phyloP scores from a whole-genome alignment of 2,888 invertebrate species.

The Clitarchus hookeri region DNA sequence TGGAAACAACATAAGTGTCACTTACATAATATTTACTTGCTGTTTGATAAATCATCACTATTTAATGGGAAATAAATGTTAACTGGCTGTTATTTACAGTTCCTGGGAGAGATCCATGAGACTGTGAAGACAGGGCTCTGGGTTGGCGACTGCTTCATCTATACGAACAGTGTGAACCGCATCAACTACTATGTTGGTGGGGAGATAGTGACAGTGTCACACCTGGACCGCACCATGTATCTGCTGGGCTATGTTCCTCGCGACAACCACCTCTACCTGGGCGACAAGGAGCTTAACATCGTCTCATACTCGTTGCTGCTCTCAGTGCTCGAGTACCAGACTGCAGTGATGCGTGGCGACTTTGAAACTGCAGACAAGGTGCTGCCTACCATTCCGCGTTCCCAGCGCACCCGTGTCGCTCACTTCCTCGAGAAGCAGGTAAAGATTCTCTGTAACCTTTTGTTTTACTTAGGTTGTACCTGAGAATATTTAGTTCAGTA shows the following conservation, averaged over 20 bases:
- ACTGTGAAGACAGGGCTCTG: slow-evolving; percentile 92
- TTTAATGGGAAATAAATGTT: background rate
- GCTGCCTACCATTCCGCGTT: slow-evolving; percentile 92
- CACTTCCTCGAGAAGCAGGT: slow-evolving; percentile 99
- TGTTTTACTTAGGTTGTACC: too few species aligned
- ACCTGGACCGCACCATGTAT: slow-evolving; percentile 96
- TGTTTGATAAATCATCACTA: too few species aligned
- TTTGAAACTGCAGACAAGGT: slow-evolving; percentile 95
- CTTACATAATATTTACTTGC: too few species aligned
- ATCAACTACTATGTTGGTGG: slow-evolving; percentile 99
- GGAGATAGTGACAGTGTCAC: slow-evolving; percentile 97
- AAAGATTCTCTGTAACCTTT: slow-evolving; percentile 15
- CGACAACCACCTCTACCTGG: slow-evolving; percentile 93
- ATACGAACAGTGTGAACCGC: slow-evolving; percentile 95
- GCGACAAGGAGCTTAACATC: slow-evolving; percentile 96
- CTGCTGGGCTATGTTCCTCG: slow-evolving; percentile 91
- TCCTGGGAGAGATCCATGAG: slow-evolving; percentile 86
- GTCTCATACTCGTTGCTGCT: slow-evolving; percentile 92
- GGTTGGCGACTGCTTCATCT: slow-evolving; percentile 99
- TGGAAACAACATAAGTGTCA: too few species aligned
- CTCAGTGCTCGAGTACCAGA: slow-evolving; percentile 97
- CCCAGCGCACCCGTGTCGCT: slow-evolving; percentile 95
- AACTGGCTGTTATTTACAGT: slow-evolving; percentile 57
- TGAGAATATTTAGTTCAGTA: too few species aligned
- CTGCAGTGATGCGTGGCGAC: slow-evolving; percentile 98